Percentiles rank a stretch among this genome's conserved stretches.
Evolutionary conservation across 2,888 invertebrate species (phyloP).

Genomic region (Apamea monoglypha): DNA sequence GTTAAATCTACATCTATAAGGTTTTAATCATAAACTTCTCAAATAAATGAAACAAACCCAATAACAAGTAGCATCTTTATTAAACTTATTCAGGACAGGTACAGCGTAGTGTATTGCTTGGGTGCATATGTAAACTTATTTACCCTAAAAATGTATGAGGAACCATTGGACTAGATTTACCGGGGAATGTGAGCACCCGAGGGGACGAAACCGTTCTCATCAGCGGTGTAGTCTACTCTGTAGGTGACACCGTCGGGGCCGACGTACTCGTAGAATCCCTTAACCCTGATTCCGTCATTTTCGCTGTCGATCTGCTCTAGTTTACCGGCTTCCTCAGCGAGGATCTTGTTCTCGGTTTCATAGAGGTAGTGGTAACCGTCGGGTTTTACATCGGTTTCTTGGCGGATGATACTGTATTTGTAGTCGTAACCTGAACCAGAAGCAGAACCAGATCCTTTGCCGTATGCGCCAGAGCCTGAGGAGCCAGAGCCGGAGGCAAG

Average conservation of each 20-base stretch:
- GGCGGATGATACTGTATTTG: slow-evolving; percentile 85
- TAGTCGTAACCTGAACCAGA: slow-evolving; percentile 76
- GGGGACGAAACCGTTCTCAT: slow-evolving; percentile 85
- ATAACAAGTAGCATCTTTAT: slow-evolving; percentile 62
- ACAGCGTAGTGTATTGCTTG: slow-evolving; percentile 18
- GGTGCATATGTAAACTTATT: slow-evolving; percentile 19
- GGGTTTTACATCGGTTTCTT: slow-evolving; percentile 78
- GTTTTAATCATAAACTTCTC: not conserved
- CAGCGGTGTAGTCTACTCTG: slow-evolving; percentile 87
- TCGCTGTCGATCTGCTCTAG: slow-evolving; percentile 81
- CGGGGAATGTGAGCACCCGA: slow-evolving; percentile 82
- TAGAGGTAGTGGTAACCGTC: slow-evolving; percentile 88
- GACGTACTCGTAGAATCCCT: slow-evolving; percentile 85
- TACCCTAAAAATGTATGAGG: slow-evolving; percentile 10
- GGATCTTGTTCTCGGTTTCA: slow-evolving; percentile 88
- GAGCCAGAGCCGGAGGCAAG: slow-evolving; percentile 59
- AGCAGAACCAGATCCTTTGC: slow-evolving; percentile 37
- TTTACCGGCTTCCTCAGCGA: slow-evolving; percentile 85
- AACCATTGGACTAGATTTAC: slow-evolving; percentile 69
- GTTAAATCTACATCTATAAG: not conserved
- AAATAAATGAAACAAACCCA: slow-evolving; percentile 30
- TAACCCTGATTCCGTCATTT: slow-evolving; percentile 77
- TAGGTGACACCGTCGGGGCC: slow-evolving; percentile 86
- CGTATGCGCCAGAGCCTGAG: slow-evolving; percentile 38
- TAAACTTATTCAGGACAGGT: slow-evolving; percentile 50